Conservation (phyloP, 2,888 invertebrate species). For the Brenthis daphne region DNA sequence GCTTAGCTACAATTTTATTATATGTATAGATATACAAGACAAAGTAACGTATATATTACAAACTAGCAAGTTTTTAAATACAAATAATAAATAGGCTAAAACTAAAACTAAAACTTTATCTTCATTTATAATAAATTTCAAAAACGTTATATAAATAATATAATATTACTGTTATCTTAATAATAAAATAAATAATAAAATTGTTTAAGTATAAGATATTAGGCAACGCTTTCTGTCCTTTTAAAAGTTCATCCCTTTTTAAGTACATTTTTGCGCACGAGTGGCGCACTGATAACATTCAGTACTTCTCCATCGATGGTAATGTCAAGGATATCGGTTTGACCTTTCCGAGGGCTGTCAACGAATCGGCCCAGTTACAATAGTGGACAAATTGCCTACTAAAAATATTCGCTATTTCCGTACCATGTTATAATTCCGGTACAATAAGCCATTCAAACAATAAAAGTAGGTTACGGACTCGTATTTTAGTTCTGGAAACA, state of each 20-base stretch:
- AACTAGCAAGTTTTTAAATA: too few relatives aligned
- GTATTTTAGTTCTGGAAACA: conserved; percentile 32
- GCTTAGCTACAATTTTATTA: too few relatives aligned
- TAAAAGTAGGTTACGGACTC: conserved; percentile 40
- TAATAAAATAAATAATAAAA: too few relatives aligned
- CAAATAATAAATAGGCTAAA: too few relatives aligned
- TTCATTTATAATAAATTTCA: too few relatives aligned
- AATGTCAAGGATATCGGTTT: conserved; percentile 63
- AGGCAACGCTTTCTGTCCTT: background rate
- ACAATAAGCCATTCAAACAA: conserved; percentile 42
- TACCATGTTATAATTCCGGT: conserved; percentile 34
- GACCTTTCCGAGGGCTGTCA: conserved; percentile 55
- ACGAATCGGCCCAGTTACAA: conserved; percentile 54
- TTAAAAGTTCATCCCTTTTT: background rate
- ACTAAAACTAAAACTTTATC: too few relatives aligned
- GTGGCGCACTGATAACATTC: conserved; percentile 20
- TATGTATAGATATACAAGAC: too few relatives aligned
- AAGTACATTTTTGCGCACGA: background rate
- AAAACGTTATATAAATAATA: too few relatives aligned
- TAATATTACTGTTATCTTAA: too few relatives aligned
- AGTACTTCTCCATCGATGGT: conserved; percentile 42
- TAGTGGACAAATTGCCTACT: conserved; percentile 59
- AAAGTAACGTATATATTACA: too few relatives aligned
- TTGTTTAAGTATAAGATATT: background rate
- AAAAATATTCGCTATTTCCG: conserved; percentile 45